These are phyloP conservation scores for Rhagoletis zephyria DNA, from an alignment of 1,140 invertebrate species.

Conservation along the genomic window DNA sequence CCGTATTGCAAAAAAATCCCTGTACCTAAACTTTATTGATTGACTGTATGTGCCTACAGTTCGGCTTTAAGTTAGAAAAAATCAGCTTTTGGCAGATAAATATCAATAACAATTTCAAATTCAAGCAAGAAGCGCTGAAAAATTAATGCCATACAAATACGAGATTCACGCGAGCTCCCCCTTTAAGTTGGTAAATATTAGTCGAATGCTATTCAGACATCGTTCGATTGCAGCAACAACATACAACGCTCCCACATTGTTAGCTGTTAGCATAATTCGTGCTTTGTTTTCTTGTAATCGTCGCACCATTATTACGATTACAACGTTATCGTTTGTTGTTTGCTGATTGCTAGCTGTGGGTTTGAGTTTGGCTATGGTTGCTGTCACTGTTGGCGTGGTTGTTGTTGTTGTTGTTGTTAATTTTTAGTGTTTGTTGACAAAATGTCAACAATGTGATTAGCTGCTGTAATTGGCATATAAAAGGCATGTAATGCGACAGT, in stretches of 20 bases:
- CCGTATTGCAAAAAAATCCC: too few species aligned
- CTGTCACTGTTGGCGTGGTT: neutral
- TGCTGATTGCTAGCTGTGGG: neutral
- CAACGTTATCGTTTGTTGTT: conserved; percentile 14
- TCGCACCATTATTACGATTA: conserved; percentile 44
- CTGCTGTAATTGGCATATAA: conserved; percentile 35
- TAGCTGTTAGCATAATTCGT: neutral
- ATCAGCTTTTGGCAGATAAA: conserved; percentile 2
- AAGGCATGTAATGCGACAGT: neutral
- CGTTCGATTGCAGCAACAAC: neutral
- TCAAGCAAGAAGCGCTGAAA: neutral
- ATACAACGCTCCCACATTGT: conserved; percentile 18
- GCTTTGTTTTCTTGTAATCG: conserved; percentile 45
- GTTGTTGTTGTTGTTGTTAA: neutral
- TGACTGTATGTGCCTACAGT: neutral
- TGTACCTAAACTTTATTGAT: neutral
- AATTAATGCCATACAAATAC: conserved; percentile 16
- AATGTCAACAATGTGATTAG: conserved; percentile 49
- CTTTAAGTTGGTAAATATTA: neutral
- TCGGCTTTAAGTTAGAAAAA: neutral
- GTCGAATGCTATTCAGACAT: neutral
- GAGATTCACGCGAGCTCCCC: neutral
- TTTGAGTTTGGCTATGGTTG: neutral
- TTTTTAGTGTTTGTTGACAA: conserved; percentile 38
- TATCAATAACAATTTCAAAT: conserved; percentile 2